Percentiles rank a stretch among this genome's conserved stretches.
These are phyloP conservation scores for Lomographa bimaculata DNA, from an alignment of 2,888 invertebrate species.

Conservation along the genomic window DNA sequence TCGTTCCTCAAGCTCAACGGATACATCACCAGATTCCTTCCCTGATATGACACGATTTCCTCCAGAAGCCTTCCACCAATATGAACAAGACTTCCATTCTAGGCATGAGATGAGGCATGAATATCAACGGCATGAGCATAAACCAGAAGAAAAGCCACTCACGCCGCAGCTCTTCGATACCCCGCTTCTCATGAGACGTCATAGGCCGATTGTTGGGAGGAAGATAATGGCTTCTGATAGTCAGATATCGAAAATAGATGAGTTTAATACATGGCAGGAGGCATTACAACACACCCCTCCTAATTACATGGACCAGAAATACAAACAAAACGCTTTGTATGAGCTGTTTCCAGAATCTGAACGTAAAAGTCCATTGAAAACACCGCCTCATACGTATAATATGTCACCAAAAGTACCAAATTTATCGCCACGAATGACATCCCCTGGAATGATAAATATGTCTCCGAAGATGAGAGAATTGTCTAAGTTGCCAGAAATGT, in stretches of 20 bases:
- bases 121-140: too few relatives aligned
- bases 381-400: slow-evolving; percentile 4
- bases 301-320: slow-evolving; percentile 21
- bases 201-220: slow-evolving; percentile 62
- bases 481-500: background rate
- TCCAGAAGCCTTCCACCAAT: slow-evolving; percentile 16
- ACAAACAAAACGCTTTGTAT: slow-evolving; percentile 34
- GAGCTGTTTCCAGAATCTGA: slow-evolving; percentile 62
- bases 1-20: slow-evolving; percentile 66
- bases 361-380: slow-evolving; percentile 43
- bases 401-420: slow-evolving; percentile 9
- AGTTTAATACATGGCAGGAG: slow-evolving; percentile 23
- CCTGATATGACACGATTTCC: slow-evolving; percentile 41
- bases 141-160: too few relatives aligned
- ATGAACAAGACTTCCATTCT: background rate
- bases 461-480: background rate
- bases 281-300: slow-evolving; percentile 39
- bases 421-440: slow-evolving; percentile 12
- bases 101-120: too few relatives aligned
- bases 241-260: slow-evolving; percentile 24
- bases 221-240: slow-evolving; percentile 50
- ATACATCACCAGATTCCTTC: slow-evolving; percentile 67
- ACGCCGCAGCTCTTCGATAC: slow-evolving; percentile 25
- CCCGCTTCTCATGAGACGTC: slow-evolving; percentile 38
- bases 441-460: slow-evolving; percentile 16